Percentiles rank a stretch among this genome's conserved stretches.
phyloP scores from a whole-genome alignment of 35 echinoderm and acorn worm species.

The Stichopus chloronotus region DNA sequence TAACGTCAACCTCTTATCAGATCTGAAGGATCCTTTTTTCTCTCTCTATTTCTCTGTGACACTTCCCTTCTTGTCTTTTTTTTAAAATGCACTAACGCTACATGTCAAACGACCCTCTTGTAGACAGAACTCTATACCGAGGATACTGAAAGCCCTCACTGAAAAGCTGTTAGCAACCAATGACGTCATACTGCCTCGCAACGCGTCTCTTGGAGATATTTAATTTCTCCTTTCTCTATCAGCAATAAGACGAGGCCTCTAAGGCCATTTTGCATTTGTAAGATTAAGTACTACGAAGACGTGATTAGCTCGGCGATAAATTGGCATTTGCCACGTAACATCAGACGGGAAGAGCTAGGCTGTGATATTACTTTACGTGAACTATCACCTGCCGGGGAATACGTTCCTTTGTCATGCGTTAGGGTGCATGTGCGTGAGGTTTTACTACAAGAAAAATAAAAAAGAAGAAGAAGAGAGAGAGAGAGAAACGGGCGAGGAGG shows the following conservation, averaged over 20 bases:
- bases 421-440: neutral
- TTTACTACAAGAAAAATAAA: neutral
- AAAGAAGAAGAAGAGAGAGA: too few species aligned
- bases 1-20: neutral
- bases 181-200: conserved; percentile 21
- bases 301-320: conserved; percentile 38
- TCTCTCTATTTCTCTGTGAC: neutral
- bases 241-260: conserved; percentile 19
- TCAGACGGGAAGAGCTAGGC: conserved; percentile 26
- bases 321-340: conserved; percentile 46
- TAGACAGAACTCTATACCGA: neutral
- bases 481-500: too few species aligned
- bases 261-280: conserved; percentile 53
- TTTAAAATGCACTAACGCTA: neutral
- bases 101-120: neutral
- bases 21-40: neutral
- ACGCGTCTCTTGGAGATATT: conserved; percentile 32
- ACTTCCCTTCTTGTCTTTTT: neutral
- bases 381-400: neutral
- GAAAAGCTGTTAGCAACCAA: conserved; percentile 32
- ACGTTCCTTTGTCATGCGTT: neutral
- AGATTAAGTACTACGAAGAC: conserved; percentile 45
- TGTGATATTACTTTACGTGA: conserved; percentile 25
- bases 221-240: conserved; percentile 28
- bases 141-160: neutral